phyloP scores from a whole-genome alignment of 2,797 vertebrate genomes.

The Sylvia borin region DNA sequence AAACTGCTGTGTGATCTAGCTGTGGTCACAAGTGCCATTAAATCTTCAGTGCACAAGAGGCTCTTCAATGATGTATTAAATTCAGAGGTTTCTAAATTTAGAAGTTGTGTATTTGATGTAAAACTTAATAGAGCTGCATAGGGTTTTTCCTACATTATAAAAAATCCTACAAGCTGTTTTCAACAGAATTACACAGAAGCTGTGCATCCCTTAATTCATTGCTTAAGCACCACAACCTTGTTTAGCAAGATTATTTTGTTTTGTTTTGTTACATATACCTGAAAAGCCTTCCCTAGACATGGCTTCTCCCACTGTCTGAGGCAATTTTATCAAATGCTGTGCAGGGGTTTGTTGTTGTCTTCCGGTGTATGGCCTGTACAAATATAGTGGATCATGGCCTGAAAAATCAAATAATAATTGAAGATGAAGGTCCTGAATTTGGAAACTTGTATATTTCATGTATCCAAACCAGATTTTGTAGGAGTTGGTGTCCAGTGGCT shows the following conservation, averaged over 20 bases:
- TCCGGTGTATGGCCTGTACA: not conserved
- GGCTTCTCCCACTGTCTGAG: not conserved
- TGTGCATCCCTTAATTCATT: not conserved
- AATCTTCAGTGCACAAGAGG: not conserved
- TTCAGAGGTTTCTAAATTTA: not conserved
- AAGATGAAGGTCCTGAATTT: not conserved
- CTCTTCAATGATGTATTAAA: not conserved
- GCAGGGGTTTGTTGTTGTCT: not conserved
- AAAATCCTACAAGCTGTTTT: not conserved
- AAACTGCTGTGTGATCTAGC: not conserved
- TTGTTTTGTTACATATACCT: not conserved
- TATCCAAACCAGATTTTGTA: not conserved
- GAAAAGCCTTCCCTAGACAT: not conserved
- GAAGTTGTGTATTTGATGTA: not conserved
- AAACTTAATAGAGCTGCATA: not conserved
- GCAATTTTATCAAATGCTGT: not conserved
- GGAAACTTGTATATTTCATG: not conserved
- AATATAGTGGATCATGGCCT: not conserved
- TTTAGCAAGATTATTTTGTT: not conserved
- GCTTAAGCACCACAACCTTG: not conserved
- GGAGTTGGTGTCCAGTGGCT: not conserved
- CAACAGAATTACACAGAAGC: not conserved
- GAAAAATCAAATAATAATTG: not conserved
- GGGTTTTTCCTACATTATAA: not conserved
- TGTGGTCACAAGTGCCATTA: not conserved